Evolutionary conservation across 2,888 invertebrate species (phyloP), one percentile per base, ranked within the genome.

Genomic region (Galeopsomyia nigrocyanea): DNA sequence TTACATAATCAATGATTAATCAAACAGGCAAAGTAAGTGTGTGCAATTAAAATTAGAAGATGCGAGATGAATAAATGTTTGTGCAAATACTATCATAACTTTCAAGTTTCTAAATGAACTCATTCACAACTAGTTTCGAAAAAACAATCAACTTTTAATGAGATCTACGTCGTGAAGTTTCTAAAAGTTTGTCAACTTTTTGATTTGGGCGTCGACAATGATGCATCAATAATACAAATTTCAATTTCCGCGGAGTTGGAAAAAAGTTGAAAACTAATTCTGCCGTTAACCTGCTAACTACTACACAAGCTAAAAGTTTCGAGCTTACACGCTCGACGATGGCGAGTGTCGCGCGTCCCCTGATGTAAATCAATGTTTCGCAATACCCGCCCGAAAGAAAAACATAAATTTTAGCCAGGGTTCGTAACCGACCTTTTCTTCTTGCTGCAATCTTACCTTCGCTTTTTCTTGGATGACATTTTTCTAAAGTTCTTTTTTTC

Each of bases 391-490:
- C 71, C 62, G 55, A 78, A 74, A 75, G 75, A 57, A 50, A 68
- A 74, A 70, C 75, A 76, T 76, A 77, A 78, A 77, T 78, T 71
- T 72, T 22, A 22, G 2, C 9, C 46, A 31, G 50, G 51, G 51
- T 60, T 65, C 21, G 47, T 26, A 71, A 65, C 51, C 51, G 13
- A 22, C 53, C 57, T 64, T 67, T 26, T 31, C 55, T n/a, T 17
- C 50, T 53, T 39, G 50, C 53, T 55, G 56, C 53, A 50, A 57
- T 61, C 56, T 53, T 19, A 56, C 21, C 50, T 53, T 53, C 17
- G 17, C 47, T 19, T 31, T 55, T 66, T 62, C 46, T 61, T 51
- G 46, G 39, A 56, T 31, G 63, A 51, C 67, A 66, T 70, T 68
- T 64, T 22, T 26, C 16, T 10, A 26, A 0, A 17, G 16, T 19